Percentiles rank a stretch among this genome's conserved stretches.
Evolutionary conservation across 1,140 invertebrate genomes (phyloP).

Genomic region (Drosophila oshimai): DNA sequence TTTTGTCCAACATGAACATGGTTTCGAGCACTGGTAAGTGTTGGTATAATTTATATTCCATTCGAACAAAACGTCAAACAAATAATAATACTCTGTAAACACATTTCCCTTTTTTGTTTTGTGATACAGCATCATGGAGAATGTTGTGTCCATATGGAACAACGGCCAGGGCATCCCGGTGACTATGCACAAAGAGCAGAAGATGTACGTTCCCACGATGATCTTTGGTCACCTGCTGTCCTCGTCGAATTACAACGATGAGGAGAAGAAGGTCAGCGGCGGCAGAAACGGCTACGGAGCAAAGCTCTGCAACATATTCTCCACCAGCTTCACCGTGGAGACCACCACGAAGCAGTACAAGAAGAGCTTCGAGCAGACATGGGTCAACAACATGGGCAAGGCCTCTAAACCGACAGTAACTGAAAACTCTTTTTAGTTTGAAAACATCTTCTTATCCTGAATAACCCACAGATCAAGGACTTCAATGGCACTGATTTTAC

Average conservation of each 20-base stretch:
- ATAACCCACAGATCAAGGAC: slow-evolving; percentile 86
- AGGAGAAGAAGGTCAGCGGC: slow-evolving; percentile 98
- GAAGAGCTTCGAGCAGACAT: slow-evolving; percentile 96
- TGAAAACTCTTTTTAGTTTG: too few species aligned
- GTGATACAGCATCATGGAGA: slow-evolving; percentile 83
- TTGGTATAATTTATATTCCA: too few species aligned
- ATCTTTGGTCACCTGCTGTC: slow-evolving; percentile 99
- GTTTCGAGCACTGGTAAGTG: too few species aligned
- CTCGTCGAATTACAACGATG: slow-evolving; percentile 99
- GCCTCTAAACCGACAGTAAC: slow-evolving; percentile 89
- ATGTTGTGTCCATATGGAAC: slow-evolving; percentile 97
- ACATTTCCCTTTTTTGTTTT: not conserved
- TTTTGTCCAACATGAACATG: too few species aligned
- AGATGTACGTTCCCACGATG: slow-evolving; percentile 99
- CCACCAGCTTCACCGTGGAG: slow-evolving; percentile 97
- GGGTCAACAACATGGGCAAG: slow-evolving; percentile 98
- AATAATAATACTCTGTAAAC: too few species aligned
- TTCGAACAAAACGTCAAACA: too few species aligned
- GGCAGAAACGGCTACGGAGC: slow-evolving; percentile 99
- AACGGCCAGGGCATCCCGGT: slow-evolving; percentile 99
- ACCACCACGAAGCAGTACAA: slow-evolving; percentile 95
- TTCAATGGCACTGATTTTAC: slow-evolving; percentile 93
- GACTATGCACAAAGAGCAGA: slow-evolving; percentile 98
- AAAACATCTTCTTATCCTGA: slow-evolving; percentile 83
- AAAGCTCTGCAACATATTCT: slow-evolving; percentile 99